Percentiles rank a stretch among this genome's conserved stretches.
phyloP scores from a whole-genome alignment of 2,888 invertebrate species.

The Notodonta dromedarius region DNA sequence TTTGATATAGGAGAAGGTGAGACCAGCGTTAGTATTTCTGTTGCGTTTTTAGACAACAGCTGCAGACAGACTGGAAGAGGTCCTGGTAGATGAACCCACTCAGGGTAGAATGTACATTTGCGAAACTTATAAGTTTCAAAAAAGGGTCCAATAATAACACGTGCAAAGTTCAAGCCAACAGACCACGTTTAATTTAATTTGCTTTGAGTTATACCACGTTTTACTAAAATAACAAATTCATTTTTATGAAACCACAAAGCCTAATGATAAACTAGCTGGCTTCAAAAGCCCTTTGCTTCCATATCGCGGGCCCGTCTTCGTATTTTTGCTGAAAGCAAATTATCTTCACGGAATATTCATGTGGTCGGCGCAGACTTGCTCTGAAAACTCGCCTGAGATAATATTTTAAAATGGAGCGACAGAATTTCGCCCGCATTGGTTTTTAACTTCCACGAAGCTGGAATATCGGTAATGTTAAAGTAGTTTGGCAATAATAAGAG shows the following conservation, averaged over 20 bases:
- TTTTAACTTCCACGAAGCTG: not conserved
- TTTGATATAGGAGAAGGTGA: no score
- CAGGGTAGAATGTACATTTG: no score
- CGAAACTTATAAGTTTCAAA: no score
- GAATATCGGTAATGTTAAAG: no score
- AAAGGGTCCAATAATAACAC: no score
- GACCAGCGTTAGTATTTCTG: no score
- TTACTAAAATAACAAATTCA: not conserved
- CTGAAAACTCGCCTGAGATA: slow-evolving; percentile 15
- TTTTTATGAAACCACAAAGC: not conserved
- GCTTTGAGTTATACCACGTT: not conserved
- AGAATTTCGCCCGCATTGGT: not conserved
- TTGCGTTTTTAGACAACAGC: no score
- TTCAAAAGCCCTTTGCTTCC: not conserved
- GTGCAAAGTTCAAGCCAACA: no score
- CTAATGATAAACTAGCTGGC: not conserved
- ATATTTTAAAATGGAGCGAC: slow-evolving; percentile 10
- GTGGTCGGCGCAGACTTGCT: slow-evolving; percentile 14
- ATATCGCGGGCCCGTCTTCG: slow-evolving; percentile 8
- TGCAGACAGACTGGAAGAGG: no score
- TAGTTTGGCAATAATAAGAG: no score
- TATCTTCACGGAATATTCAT: slow-evolving; percentile 27
- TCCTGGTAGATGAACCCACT: no score
- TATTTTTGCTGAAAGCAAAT: slow-evolving; percentile 15
- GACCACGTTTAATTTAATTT: no score